Conservation (phyloP, 2,797 vertebrate species). For the Sebastes oblongus region DNA sequence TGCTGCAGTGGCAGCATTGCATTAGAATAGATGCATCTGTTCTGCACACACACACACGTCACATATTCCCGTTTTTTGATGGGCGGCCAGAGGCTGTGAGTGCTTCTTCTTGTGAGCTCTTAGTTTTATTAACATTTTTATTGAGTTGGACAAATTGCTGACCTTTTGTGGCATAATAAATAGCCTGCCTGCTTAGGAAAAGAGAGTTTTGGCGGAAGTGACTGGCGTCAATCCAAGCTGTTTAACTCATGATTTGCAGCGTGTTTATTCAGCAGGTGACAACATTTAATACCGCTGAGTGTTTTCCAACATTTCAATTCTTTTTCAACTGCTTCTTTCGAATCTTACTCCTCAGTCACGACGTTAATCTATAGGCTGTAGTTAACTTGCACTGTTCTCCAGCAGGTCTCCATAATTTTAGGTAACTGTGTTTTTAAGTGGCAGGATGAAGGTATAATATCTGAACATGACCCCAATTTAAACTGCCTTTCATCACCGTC, state of each 20-base stretch:
- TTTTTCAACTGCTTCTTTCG: background rate
- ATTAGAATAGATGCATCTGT: slow-evolving; percentile 29
- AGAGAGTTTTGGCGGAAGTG: slow-evolving; percentile 74
- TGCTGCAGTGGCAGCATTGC: slow-evolving; percentile 17
- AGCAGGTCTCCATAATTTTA: slow-evolving; percentile 27
- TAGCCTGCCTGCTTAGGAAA: slow-evolving; percentile 65
- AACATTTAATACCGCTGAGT: slow-evolving; percentile 63
- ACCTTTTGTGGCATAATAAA: slow-evolving; percentile 81
- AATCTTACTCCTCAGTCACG: background rate
- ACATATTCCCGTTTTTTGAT: slow-evolving; percentile 47
- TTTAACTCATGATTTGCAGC: slow-evolving; percentile 72
- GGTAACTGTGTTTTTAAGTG: slow-evolving; percentile 55
- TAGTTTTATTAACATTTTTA: slow-evolving; percentile 86
- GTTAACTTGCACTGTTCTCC: slow-evolving; percentile 11
- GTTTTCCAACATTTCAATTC: slow-evolving; percentile 51
- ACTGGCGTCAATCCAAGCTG: slow-evolving; percentile 70
- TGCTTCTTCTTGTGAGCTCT: slow-evolving; percentile 71
- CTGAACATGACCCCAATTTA: slow-evolving; percentile 69
- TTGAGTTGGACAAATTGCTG: slow-evolving; percentile 82
- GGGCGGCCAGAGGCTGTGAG: slow-evolving; percentile 40
- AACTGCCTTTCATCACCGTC: slow-evolving; percentile 58
- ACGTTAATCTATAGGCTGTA: background rate
- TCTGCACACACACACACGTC: slow-evolving; percentile 1
- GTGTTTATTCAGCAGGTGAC: slow-evolving; percentile 76
- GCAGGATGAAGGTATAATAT: slow-evolving; percentile 55